Evolutionary conservation across 2,888 invertebrate genomes (phyloP).

Genomic region (Prenolepis imparis): DNA sequence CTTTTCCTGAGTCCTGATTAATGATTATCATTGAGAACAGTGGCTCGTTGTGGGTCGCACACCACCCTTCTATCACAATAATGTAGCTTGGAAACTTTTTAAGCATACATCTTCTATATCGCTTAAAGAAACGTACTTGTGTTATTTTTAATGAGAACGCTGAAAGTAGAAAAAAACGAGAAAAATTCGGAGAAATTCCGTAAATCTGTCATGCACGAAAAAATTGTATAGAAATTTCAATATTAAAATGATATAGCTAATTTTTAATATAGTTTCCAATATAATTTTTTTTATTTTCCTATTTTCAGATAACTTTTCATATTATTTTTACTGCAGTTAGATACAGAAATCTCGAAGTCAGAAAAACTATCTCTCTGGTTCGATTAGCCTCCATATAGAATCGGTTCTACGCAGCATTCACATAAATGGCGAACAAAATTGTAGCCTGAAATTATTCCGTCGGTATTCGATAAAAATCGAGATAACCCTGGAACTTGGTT

Average conservation of each 20-base stretch:
- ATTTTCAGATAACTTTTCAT: not conserved
- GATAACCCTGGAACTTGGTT: constrained; percentile 65
- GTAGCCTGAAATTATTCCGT: constrained; percentile 56
- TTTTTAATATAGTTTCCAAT: not conserved
- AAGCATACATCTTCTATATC: constrained; percentile 26
- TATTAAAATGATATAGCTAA: not conserved
- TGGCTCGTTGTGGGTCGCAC: constrained; percentile 74
- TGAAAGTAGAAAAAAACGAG: not conserved
- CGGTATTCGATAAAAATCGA: constrained; percentile 68
- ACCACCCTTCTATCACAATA: constrained; percentile 59
- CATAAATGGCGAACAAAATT: constrained; percentile 48
- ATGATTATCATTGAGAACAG: constrained; percentile 78
- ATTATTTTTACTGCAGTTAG: not conserved
- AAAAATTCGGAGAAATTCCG: not conserved
- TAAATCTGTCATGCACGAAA: not conserved
- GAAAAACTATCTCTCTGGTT: not conserved
- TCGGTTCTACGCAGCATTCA: constrained; percentile 29
- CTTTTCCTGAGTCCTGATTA: constrained; percentile 73
- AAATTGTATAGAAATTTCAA: not conserved
- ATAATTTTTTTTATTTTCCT: not conserved
- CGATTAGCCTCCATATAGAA: not conserved
- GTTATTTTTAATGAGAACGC: not conserved
- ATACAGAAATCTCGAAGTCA: not conserved
- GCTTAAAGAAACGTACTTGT: not conserved
- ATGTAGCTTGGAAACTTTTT: constrained; percentile 22